Base-by-base conservation (phyloP, 2,113 vertebrate genomes). In the Chaetops frenatus region DNA sequence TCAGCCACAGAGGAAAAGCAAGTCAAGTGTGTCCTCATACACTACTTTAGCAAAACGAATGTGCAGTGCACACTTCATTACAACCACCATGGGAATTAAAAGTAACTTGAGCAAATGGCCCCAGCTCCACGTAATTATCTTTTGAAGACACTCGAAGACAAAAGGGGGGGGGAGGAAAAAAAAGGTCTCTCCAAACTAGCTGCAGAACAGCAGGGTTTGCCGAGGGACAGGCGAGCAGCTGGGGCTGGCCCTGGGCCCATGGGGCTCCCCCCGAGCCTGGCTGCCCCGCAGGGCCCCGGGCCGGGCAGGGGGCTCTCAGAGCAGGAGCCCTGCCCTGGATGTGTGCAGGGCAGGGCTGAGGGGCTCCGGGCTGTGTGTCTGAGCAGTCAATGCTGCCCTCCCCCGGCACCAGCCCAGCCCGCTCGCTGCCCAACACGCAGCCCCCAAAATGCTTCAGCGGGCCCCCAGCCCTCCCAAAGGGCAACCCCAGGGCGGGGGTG, bases 331-430 rank as follows among this genome's bases (percentile, higher is more conserved):
- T 22, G 19, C 12, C 35, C 38, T 0, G 42, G 50, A 4, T 8
- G 7, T 4, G 12, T 7, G 47, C 79, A 35, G 82, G 64, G 47
- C 51, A 20, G 9, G 35, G 29, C 65, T 35, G 66, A 11, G 56
- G 50, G 24, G n/a, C 2, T 0, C 15, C 10, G 0, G 2, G 66
- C 67, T 62, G 54, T 81, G 88, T 25, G 35, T 86, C 67, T 96
- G 88, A 47, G 72, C 91, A n/a, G n/a, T n/a, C n/a, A 88, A 93
- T 95, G 92, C 96, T 97, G 95, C 96, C 91, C 92, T 95, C 91
- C 82, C 4, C 92, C 48, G 94, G 95, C 76, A 25, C 3, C 47
- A 1, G 11, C 66, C 76, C 71, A 33, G 81, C 50, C 74, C 44
- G 40, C 47, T 33, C 51, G 1, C 48, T 24, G 28, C 88, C 50